Base-by-base conservation (phyloP, 2,797 vertebrate genomes). In the Helarctos malayanus region DNA sequence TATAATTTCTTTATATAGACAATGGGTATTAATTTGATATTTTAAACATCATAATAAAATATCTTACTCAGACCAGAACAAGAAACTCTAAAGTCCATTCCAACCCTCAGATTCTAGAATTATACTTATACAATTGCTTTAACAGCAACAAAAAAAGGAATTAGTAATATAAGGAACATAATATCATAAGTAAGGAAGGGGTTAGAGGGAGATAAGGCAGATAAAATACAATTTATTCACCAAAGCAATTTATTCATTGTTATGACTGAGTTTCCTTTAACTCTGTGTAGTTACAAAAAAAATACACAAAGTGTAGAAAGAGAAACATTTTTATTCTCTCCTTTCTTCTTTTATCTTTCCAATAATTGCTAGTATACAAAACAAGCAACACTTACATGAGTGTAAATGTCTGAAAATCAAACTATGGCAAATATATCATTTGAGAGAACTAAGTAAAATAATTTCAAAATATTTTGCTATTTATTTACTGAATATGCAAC, bases 301-400 rank as follows among this genome's bases (percentile, higher is more conserved):
- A 35, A 73, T 54, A 54, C 25, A 21, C 21, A 49, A 89, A 89
- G 27, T 71, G 2, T 3, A 84, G 32, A n/a, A 38, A 88, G 92
- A 89, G 16, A 89, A 85, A 86, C 14, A 69, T 61, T 91, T 82
- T 95, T 38, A 81, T 78, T 89, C 14, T 68, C 29, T 38, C 38
- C 52, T 27, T 81, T 81, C 9, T 71, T 38, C 47, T 86, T 82
- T 76, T 78, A 78, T 59, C 23, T 91, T 91, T 91, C 35, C 29
- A 87, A 45, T 82, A 92, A 91, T 14, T 78, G 19, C 10, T 8
- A n/a, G 2, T 18, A 89, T 56, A 61, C 5, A 93, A 92, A 97
- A 68, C 16, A 91, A 84, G 12, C 11, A 76, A 85, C 9, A 89
- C 68, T 73, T 92, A 63, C 56, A 45, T 41, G 18, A 52, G 14